These are phyloP conservation scores for Clarias fuscus DNA, from an alignment of 2,797 vertebrate genomes.

Conservation along the genomic window DNA sequence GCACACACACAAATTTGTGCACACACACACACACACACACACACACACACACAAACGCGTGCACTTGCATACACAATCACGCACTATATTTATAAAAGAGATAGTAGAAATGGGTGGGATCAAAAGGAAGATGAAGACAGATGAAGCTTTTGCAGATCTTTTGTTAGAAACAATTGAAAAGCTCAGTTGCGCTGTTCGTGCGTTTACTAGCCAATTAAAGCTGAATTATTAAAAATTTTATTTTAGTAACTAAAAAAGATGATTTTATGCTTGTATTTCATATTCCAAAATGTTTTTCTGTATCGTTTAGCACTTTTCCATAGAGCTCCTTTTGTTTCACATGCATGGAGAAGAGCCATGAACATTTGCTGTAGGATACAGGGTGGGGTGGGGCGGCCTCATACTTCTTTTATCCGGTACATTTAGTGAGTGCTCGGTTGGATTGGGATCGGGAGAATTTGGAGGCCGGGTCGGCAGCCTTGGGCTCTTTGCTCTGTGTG, in stretches of 20 bases:
- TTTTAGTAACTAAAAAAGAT: neutral
- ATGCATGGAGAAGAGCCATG: neutral
- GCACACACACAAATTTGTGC: neutral
- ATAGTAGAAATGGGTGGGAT: neutral
- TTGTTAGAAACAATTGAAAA: neutral
- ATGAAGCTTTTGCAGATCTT: neutral
- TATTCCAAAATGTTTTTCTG: neutral
- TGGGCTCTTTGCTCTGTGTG: no score
- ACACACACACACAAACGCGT: neutral
- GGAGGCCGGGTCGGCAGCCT: no score
- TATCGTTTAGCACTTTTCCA: neutral
- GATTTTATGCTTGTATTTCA: neutral
- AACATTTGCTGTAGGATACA: neutral
- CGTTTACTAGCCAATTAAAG: neutral
- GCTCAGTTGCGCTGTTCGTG: neutral
- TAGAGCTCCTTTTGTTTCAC: neutral
- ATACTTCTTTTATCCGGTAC: no score
- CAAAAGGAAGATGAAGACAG: neutral
- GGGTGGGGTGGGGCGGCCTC: no score
- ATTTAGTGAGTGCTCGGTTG: no score
- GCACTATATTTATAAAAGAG: neutral
- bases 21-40: neutral
- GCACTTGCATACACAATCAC: neutral
- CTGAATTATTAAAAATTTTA: neutral
- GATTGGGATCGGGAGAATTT: no score